Evolutionary conservation across 2,113 vertebrate genomes (phyloP), one percentile per base, ranked within the genome.

Genomic region (Pterocles orientalis): DNA sequence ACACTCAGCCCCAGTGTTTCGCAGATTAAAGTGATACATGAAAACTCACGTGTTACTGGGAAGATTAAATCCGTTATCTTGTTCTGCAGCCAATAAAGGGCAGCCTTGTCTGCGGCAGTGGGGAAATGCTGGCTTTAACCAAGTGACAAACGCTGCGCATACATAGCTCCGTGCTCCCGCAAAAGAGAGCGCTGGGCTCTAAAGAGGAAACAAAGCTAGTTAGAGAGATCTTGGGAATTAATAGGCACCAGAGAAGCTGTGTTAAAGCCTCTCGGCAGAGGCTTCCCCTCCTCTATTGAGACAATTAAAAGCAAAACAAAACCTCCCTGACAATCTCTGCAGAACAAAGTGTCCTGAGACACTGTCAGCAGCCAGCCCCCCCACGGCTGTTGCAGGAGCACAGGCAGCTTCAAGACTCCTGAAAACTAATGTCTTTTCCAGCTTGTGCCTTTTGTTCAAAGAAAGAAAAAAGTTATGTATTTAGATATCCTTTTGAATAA

Each of bases 11-110:
- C 94, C 51, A 81, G 92, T 89, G 96, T 96, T 94, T 97, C 61
- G 36, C 98, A 98, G 98, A 98, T 98, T 98, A 98, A 97, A 98
- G 97, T 96, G 97, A 97, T 97, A 98, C 98, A 98, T 91, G 97
- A 90, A 93, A 79, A 92, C 97, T 98, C 98, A 98, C 97, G 97
- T 98, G 98, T 97, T 96, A 90, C 94, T 43, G 94, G 97, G 97
- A 97, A 97, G 98, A 98, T 98, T 98, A 98, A 97, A 83, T 45
- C 95, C 18, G 92, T 96, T 96, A 97, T 95, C 98, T 97, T 95
- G 97, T 97, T 97, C 94, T 4, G 57, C 77, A 92, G 94, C 96
- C 96, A 97, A 97, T 96, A 98, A 97, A 97, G 97, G 96, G 50
- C 54, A 41, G 64, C 86, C 72, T 95, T 95, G 93, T 96, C 82